Conservation (phyloP, 2,888 invertebrate genomes). For the Drosophila flavopinicola region DNA sequence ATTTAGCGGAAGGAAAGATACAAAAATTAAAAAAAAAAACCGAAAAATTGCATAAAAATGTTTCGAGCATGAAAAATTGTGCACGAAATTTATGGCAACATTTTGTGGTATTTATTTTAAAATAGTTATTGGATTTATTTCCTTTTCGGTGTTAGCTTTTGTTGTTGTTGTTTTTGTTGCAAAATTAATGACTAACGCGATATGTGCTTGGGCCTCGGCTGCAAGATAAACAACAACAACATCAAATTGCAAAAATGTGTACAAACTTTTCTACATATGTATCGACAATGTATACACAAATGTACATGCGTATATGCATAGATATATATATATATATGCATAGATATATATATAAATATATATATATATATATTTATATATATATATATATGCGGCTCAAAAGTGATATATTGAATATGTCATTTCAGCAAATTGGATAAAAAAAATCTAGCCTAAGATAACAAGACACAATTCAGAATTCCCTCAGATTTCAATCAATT, state of each 20-base stretch:
- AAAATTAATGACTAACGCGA: constrained; percentile 51
- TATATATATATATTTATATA: too few species aligned
- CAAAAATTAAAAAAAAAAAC: constrained; percentile 11
- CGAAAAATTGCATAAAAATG: constrained; percentile 46
- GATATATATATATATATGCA: too few species aligned
- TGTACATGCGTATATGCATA: too few species aligned
- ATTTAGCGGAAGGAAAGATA: constrained; percentile 35
- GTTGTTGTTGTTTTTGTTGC: constrained; percentile 1
- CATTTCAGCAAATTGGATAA: background rate
- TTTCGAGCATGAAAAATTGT: constrained; percentile 47
- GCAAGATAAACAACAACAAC: constrained; percentile 42
- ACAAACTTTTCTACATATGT: constrained; percentile 5
- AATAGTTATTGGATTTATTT: constrained; percentile 54
- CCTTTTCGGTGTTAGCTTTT: constrained; percentile 24
- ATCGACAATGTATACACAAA: too few species aligned
- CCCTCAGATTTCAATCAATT: background rate
- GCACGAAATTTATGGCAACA: constrained; percentile 57
- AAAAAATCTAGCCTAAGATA: background rate
- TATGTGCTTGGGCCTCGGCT: constrained; percentile 31
- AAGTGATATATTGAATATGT: background rate
- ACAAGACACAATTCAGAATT: background rate
- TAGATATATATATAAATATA: too few species aligned
- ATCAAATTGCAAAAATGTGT: constrained; percentile 23
- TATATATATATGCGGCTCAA: constrained; percentile 6
- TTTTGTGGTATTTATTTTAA: constrained; percentile 55